Base-by-base conservation (phyloP, 2,888 invertebrate genomes). In the Xanthorhoe designata region DNA sequence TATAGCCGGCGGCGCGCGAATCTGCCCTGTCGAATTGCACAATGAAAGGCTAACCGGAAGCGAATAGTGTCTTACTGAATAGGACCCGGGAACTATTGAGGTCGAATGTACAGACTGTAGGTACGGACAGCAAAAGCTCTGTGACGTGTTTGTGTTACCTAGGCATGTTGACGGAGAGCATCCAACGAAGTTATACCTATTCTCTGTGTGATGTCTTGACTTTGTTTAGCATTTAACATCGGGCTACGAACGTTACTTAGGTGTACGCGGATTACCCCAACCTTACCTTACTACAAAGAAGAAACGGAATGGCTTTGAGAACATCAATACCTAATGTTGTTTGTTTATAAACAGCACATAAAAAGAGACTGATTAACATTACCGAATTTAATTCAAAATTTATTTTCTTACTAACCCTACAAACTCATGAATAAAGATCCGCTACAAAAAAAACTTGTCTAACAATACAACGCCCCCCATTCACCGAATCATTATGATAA, bases 391-490 rank as follows among this genome's bases (percentile, higher is more conserved):
- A 51, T 17, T 51, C 9, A 9, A 15, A 32, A 47, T 60, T 70
- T 58, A 47, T 60, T 70, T 58, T 73, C 69, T 64, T 74, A 47
- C 81, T 62, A 75, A 83, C 87, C 77, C 17, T 89, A 87, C 82
- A 73, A 70, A 73, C 75, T 62, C 60, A 60, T 70, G 54, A 59
- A 38, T 67, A 78, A 77, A 77, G 75, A 78, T 78, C 69, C 75
- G 78, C 82, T 80, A 80, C 80, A 82, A 82, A 83, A 86, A 90
- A 90, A 86, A 89, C 87, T 89, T 89, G 85, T 87, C 82, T 75
- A 91, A 92, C 91, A 93, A 93, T 93, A 92, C 90, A 88, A 88
- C 92, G 92, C 92, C 92, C 92, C 90, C 89, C 83, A 85, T 91
- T 88, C 82, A 86, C 75, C 75, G 79, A 74, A 77, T 76, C 67